phyloP scores from a whole-genome alignment of 2,888 invertebrate species.

The Branchellion lobata region DNA sequence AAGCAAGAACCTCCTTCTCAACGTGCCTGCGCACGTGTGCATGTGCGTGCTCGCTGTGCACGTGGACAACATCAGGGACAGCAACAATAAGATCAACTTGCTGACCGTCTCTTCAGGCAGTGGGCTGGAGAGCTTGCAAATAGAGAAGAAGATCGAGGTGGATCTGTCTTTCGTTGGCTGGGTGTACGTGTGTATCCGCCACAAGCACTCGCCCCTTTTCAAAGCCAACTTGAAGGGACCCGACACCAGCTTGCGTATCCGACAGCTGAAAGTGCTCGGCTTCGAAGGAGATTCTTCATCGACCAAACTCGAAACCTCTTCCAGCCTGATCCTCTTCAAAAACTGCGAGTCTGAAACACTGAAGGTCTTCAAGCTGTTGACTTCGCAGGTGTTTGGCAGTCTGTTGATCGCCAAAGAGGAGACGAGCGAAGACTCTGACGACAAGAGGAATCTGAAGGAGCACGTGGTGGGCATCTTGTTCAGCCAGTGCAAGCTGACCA shows the following conservation, averaged over 20 bases:
- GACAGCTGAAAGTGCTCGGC: conserved; percentile 69
- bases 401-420: conserved; percentile 68
- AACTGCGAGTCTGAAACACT: conserved; percentile 88
- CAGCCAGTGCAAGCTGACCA: conserved; percentile 86
- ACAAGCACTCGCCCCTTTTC: conserved; percentile 57
- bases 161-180: conserved; percentile 83
- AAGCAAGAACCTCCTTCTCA: conserved; percentile 71
- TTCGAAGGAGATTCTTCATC: conserved; percentile 40
- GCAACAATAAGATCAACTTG: conserved; percentile 81
- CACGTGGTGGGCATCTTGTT: conserved; percentile 95
- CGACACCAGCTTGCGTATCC: conserved; percentile 82
- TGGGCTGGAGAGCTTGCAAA: conserved; percentile 77
- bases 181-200: conserved; percentile 80
- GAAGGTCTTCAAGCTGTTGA: conserved; percentile 84
- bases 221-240: conserved; percentile 68
- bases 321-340: conserved; percentile 74
- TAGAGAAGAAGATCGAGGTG: conserved; percentile 77
- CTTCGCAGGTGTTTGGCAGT: conserved; percentile 88
- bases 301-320: conserved; percentile 55
- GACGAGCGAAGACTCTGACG: not conserved
- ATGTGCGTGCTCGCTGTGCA: conserved; percentile 81
- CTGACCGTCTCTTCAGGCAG: conserved; percentile 82
- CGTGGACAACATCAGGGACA: conserved; percentile 88
- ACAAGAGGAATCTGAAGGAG: conserved; percentile 73
- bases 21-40: conserved; percentile 69